These are phyloP conservation scores for Agapornis canus DNA, from an alignment of 2,797 vertebrate species.

Conservation along the genomic window DNA sequence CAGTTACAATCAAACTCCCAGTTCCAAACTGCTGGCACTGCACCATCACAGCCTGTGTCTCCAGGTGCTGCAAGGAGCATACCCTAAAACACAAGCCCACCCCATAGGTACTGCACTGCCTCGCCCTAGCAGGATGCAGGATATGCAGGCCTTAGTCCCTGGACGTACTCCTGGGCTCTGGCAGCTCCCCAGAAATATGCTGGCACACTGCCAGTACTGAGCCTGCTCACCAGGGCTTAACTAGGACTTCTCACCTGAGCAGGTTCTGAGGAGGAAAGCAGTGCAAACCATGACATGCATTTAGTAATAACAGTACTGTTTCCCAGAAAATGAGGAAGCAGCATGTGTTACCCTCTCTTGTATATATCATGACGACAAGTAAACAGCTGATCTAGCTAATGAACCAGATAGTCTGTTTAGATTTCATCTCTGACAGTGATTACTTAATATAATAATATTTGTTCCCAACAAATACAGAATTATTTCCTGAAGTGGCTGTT, in stretches of 20 bases:
- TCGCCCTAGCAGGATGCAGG: background rate
- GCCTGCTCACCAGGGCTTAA: background rate
- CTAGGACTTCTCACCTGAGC: background rate
- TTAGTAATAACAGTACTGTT: background rate
- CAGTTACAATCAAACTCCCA: background rate
- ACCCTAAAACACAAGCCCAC: background rate
- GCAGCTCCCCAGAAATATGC: background rate
- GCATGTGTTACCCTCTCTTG: background rate
- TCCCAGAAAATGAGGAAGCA: background rate
- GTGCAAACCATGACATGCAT: background rate
- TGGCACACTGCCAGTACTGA: rapidly evolving
- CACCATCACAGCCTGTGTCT: rapidly evolving
- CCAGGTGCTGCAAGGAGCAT: background rate
- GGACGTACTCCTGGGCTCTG: rapidly evolving
- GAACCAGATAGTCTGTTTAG: constrained; percentile 5
- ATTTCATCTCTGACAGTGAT: constrained; percentile 12
- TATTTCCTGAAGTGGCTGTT: background rate
- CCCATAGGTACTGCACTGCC: background rate
- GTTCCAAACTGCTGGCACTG: background rate
- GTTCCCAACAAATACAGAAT: background rate
- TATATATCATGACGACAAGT: background rate
- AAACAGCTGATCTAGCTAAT: constrained; percentile 6
- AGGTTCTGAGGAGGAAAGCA: background rate
- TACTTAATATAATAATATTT: constrained; percentile 12
- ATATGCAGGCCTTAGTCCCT: background rate